Evolutionary conservation across 2,797 vertebrate species (phyloP).

Genomic region (Chaenodraco wilsoni): DNA sequence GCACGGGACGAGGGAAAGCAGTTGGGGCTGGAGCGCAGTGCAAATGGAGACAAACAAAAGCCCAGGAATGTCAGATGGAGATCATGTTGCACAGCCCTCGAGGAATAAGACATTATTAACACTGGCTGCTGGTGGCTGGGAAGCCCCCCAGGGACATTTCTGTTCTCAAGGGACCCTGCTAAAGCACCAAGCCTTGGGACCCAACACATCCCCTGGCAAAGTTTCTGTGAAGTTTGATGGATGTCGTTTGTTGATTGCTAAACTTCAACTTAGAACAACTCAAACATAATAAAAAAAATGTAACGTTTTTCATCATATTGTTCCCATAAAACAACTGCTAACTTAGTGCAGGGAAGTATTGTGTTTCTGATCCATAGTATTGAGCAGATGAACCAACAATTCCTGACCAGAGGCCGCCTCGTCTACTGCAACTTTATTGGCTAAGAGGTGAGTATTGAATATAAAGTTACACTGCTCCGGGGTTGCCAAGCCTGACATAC

Average conservation of each 20-base stretch:
- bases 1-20: constrained; percentile 77
- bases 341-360: constrained; percentile 28
- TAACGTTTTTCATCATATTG: constrained; percentile 2
- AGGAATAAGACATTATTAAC: constrained; percentile 80
- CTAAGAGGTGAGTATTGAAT: constrained; percentile 57
- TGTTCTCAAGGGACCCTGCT: constrained; percentile 60
- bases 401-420: constrained; percentile 38
- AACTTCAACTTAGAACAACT: background rate
- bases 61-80: constrained; percentile 78
- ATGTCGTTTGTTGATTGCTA: constrained; percentile 4
- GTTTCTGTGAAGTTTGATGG: constrained; percentile 11
- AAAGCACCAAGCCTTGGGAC: constrained; percentile 29
- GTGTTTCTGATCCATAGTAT: constrained; percentile 55
- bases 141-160: constrained; percentile 61
- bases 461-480: constrained; percentile 45
- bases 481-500: constrained; percentile 58
- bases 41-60: constrained; percentile 79
- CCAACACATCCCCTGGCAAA: constrained; percentile 10
- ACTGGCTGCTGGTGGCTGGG: constrained; percentile 57
- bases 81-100: constrained; percentile 78
- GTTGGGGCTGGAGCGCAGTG: constrained; percentile 63
- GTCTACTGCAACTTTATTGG: constrained; percentile 47
- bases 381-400: constrained; percentile 49
- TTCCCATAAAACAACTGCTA: constrained; percentile 21
- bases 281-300: background rate